Conservation (phyloP, 2,888 invertebrate genomes). For the Eremobia ochroleuca region DNA sequence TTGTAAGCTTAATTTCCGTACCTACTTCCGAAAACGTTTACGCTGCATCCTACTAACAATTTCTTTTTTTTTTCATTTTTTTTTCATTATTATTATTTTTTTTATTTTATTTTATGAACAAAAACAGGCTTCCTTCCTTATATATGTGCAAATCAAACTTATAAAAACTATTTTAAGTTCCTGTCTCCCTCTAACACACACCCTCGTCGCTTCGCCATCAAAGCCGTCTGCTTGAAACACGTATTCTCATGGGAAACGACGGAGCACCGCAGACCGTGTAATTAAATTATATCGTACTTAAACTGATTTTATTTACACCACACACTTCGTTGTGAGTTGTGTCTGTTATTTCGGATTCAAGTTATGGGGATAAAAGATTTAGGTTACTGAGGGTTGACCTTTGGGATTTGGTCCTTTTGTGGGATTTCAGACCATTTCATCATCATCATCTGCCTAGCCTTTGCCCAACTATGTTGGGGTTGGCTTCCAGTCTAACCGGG, state of each 20-base stretch:
- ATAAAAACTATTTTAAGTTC: not conserved
- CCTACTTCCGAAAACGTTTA: not conserved
- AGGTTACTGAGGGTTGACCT: not conserved
- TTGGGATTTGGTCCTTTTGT: no score
- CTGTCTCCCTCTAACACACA: conserved; percentile 56
- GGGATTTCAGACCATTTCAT: not conserved
- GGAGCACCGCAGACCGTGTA: conserved; percentile 70
- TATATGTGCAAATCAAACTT: not conserved
- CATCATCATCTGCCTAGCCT: no score
- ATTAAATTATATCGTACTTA: conserved; percentile 78
- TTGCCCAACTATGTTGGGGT: no score
- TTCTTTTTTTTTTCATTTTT: no score
- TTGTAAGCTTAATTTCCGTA: not conserved
- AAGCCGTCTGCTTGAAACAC: conserved; percentile 80
- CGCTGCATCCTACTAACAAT: not conserved
- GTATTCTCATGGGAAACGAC: conserved; percentile 77
- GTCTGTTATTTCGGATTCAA: conserved; percentile 19
- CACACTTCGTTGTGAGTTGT: conserved; percentile 35
- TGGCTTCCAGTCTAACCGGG: no score
- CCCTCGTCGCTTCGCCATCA: conserved; percentile 71
- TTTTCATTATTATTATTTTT: no score
- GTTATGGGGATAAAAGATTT: not conserved
- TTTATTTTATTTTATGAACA: not conserved
- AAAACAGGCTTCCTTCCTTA: not conserved
- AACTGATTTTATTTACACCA: conserved; percentile 68